Evolutionary conservation across 2,797 vertebrate genomes (phyloP).

Genomic region (Onychomys torridus): DNA sequence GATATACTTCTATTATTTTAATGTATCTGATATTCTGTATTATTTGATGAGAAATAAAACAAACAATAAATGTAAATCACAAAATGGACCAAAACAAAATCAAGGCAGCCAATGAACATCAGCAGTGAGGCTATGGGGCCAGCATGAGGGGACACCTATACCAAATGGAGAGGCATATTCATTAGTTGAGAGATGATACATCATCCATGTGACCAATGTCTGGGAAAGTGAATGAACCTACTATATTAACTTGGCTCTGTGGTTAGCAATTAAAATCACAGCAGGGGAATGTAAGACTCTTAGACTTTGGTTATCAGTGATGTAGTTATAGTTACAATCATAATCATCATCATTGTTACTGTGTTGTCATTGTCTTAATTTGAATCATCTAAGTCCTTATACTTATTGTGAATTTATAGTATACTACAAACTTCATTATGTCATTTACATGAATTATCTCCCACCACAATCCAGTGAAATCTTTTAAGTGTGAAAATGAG

Average conservation of each 20-base stretch:
- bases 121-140: background rate
- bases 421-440: background rate
- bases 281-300: background rate
- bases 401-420: background rate
- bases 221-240: background rate
- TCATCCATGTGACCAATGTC: background rate
- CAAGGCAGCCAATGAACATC: background rate
- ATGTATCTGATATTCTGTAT: background rate
- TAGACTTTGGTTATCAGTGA: background rate
- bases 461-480: background rate
- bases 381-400: background rate
- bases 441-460: background rate
- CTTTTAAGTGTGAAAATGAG: background rate
- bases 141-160: background rate
- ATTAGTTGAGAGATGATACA: background rate
- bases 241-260: background rate
- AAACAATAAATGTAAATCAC: background rate
- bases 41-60: background rate
- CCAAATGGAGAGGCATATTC: background rate
- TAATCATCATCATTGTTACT: background rate
- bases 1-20: background rate
- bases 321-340: background rate
- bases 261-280: background rate
- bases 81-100: background rate
- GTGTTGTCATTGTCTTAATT: background rate